These are phyloP conservation scores for Chaetogeoica ovagalla DNA, from an alignment of 2,888 invertebrate species.

Conservation along the genomic window DNA sequence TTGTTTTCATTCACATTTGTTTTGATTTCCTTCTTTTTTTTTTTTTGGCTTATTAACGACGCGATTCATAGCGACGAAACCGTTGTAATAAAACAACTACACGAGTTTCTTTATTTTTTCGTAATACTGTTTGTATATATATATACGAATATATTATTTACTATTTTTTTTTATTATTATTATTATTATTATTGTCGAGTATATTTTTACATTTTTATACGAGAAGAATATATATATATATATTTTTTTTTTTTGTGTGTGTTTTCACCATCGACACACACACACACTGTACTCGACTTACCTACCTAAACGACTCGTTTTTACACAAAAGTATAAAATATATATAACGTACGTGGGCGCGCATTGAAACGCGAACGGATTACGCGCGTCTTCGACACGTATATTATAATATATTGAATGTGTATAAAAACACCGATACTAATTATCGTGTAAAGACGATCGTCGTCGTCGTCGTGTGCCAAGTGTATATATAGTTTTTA, in stretches of 20 bases:
- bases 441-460: slow-evolving; percentile 18
- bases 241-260: too few species aligned
- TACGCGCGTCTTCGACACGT: too few species aligned
- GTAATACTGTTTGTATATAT: too few species aligned
- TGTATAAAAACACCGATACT: not conserved
- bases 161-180: too few species aligned
- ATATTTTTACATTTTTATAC: not conserved
- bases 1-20: too few species aligned
- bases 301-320: not conserved
- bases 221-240: not conserved
- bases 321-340: not conserved
- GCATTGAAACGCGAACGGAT: not conserved
- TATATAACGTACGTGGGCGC: not conserved
- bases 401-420: not conserved
- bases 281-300: not conserved
- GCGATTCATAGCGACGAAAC: too few species aligned
- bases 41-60: too few species aligned
- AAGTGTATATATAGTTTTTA: too few species aligned
- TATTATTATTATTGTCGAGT: not conserved
- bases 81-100: too few species aligned
- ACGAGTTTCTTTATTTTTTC: too few species aligned
- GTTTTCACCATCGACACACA: not conserved
- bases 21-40: too few species aligned
- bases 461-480: not conserved
- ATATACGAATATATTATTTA: too few species aligned